These are phyloP conservation scores for Musca vetustissima DNA, from an alignment of 1,140 invertebrate species.

Conservation along the genomic window DNA sequence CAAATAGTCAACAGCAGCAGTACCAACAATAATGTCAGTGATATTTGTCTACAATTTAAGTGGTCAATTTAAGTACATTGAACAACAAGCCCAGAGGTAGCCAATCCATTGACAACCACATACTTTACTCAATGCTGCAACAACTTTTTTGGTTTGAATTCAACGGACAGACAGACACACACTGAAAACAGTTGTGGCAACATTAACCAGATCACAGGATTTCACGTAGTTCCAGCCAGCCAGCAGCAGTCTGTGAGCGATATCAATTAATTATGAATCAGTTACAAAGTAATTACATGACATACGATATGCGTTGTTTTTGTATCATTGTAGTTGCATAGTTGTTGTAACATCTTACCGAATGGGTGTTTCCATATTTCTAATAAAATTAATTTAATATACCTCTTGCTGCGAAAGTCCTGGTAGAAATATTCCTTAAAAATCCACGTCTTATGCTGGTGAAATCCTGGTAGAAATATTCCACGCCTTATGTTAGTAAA, in stretches of 20 bases:
- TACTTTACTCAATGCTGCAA: not conserved
- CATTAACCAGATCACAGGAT: too few species aligned
- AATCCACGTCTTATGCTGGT: too few species aligned
- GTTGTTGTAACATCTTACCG: not conserved
- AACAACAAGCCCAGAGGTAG: not conserved
- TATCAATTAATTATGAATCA: constrained; percentile 19
- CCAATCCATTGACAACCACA: not conserved
- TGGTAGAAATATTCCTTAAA: too few species aligned
- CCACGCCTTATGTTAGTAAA: too few species aligned
- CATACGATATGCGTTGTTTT: constrained; percentile 21
- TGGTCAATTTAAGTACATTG: constrained; percentile 10
- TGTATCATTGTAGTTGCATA: not conserved
- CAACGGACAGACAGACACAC: not conserved
- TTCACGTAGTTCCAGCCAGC: not conserved
- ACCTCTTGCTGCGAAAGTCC: too few species aligned
- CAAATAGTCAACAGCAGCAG: not conserved
- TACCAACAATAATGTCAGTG: not conserved
- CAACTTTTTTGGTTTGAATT: not conserved
- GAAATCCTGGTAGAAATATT: too few species aligned
- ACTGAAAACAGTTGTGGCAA: not conserved
- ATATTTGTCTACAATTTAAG: constrained; percentile 22
- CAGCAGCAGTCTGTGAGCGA: not conserved
- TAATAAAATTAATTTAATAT: too few species aligned
- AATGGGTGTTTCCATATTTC: too few species aligned
- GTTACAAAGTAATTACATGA: constrained; percentile 24